Evolutionary conservation across 2,797 vertebrate species (phyloP).

Genomic region (Bucorvus abyssinicus): DNA sequence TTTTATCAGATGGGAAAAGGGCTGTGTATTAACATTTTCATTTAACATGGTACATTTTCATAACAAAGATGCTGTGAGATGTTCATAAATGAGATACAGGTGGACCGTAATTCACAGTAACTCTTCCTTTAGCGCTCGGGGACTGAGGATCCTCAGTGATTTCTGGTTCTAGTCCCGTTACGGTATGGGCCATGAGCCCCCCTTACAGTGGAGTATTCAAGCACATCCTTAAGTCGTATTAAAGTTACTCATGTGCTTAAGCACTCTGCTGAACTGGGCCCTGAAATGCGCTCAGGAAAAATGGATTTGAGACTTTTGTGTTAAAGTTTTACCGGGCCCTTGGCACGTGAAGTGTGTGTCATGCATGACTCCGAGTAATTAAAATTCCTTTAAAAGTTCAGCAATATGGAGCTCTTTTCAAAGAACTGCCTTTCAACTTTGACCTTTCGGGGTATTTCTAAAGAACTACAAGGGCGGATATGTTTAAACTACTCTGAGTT

Average conservation of each 20-base stretch:
- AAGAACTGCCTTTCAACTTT: conserved; percentile 46
- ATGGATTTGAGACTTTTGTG: conserved; percentile 44
- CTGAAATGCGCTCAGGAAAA: background rate
- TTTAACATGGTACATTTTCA: background rate
- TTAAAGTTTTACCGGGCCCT: conserved; percentile 52
- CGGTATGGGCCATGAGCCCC: background rate
- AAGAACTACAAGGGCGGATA: background rate
- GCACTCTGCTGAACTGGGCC: background rate
- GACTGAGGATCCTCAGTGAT: background rate
- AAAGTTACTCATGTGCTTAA: background rate
- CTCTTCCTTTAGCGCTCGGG: background rate
- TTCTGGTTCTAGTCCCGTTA: background rate
- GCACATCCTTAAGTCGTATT: background rate
- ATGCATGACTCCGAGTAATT: conserved; percentile 41
- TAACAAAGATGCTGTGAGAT: background rate
- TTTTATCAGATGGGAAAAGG: background rate
- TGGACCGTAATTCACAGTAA: background rate
- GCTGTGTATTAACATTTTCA: background rate
- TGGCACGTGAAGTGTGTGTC: background rate
- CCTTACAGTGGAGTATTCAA: background rate
- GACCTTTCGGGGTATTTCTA: conserved; percentile 27
- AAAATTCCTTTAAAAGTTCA: conserved; percentile 65
- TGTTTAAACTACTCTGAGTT: background rate
- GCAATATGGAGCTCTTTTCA: conserved; percentile 13
- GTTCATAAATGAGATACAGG: background rate